Evolutionary conservation across 2,797 vertebrate genomes (phyloP).

Genomic region (Smutsia gigantea): DNA sequence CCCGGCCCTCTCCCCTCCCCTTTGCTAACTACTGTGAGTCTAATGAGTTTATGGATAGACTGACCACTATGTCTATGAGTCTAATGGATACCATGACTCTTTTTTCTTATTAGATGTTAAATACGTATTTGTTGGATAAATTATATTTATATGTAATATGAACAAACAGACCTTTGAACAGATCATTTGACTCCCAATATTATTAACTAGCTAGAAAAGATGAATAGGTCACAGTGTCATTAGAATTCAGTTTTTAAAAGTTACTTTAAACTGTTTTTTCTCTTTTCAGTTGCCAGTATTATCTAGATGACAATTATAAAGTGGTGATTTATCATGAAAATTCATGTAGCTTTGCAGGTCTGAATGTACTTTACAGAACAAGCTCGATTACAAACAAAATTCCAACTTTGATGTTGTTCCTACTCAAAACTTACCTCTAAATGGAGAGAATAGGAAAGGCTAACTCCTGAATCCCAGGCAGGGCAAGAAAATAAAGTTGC

Average conservation of each 20-base stretch:
- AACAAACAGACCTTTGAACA: constrained; percentile 24
- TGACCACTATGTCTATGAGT: too few relatives aligned
- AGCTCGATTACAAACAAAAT: constrained; percentile 43
- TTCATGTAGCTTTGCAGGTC: not conserved
- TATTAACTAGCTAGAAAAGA: constrained; percentile 52
- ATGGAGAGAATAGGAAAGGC: not conserved
- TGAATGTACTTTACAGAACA: constrained; percentile 25
- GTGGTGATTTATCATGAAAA: not conserved
- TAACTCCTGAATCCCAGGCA: not conserved
- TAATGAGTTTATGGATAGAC: too few relatives aligned
- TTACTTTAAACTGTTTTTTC: constrained; percentile 18
- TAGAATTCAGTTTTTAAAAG: not conserved
- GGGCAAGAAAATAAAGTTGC: not conserved
- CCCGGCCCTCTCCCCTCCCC: too few relatives aligned
- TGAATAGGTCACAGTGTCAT: not conserved
- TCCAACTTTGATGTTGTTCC: not conserved
- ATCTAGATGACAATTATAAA: not conserved
- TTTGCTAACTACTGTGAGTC: too few relatives aligned
- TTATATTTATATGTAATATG: not conserved
- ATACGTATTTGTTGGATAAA: constrained; percentile 57
- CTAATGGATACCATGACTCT: not conserved
- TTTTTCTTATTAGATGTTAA: not conserved
- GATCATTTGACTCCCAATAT: constrained; percentile 14
- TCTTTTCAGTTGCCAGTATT: constrained; percentile 14
- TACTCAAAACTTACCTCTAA: not conserved